These are phyloP conservation scores for Babylonia areolata DNA, from an alignment of 1,140 invertebrate species.

Conservation along the genomic window DNA sequence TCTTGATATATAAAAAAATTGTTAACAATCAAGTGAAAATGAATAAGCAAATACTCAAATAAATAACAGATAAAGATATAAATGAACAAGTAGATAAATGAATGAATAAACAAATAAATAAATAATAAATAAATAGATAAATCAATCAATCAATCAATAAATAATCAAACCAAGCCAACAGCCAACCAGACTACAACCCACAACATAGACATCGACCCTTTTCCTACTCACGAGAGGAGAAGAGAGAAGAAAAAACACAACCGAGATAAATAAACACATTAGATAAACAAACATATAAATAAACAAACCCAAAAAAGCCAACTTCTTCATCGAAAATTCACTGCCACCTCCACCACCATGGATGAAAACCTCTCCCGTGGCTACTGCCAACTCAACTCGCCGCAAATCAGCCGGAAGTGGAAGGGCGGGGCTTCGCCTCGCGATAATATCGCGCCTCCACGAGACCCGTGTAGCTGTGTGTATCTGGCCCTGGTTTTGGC, in stretches of 20 bases:
- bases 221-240: neutral
- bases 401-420: constrained; percentile 32
- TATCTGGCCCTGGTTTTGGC: constrained; percentile 88
- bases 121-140: too few species aligned
- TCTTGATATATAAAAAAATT: too few species aligned
- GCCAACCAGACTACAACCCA: too few species aligned
- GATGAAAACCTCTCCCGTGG: constrained; percentile 68
- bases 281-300: neutral
- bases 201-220: neutral
- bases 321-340: neutral
- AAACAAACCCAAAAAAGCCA: neutral
- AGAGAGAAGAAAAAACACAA: neutral
- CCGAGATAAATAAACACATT: neutral
- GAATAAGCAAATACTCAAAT: too few species aligned
- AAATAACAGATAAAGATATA: too few species aligned
- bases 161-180: too few species aligned
- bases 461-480: constrained; percentile 82
- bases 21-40: too few species aligned
- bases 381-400: constrained; percentile 61
- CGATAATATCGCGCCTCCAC: constrained; percentile 47
- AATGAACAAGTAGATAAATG: too few species aligned
- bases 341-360: constrained; percentile 49
- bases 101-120: too few species aligned
- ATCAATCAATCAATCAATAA: too few species aligned
- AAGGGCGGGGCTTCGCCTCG: constrained; percentile 19